Conservation (phyloP, 2,113 vertebrate genomes). For the Melospiza melodia region DNA sequence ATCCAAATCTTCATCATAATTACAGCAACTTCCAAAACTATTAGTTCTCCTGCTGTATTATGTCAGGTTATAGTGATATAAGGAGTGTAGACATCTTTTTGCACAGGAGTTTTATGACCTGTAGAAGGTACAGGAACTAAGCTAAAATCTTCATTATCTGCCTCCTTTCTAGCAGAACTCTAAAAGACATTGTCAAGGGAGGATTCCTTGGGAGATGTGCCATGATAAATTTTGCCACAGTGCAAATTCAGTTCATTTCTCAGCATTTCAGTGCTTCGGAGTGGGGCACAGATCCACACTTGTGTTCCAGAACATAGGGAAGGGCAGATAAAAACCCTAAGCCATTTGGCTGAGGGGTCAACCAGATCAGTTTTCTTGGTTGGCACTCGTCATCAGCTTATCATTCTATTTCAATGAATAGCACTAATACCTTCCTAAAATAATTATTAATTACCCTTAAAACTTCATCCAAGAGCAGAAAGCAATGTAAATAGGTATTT, state of each 20-base stretch:
- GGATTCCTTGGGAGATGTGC: not conserved
- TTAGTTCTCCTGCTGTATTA: not conserved
- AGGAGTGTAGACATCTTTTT: not conserved
- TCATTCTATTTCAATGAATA: not conserved
- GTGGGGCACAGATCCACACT: not conserved
- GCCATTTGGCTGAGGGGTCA: not conserved
- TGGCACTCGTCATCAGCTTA: fast-evolving
- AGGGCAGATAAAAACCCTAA: not conserved
- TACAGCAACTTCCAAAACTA: not conserved
- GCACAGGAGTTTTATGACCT: not conserved
- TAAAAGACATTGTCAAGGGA: not conserved
- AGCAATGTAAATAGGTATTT: not conserved
- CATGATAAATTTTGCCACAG: not conserved
- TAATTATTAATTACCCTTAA: not conserved
- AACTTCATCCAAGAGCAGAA: not conserved
- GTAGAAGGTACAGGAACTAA: not conserved
- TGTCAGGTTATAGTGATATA: not conserved
- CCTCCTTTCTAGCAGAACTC: not conserved
- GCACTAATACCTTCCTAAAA: not conserved
- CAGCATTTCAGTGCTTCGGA: not conserved
- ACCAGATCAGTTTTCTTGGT: not conserved
- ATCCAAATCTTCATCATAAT: not conserved
- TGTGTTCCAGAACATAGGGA: not conserved
- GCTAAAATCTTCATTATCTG: not conserved
- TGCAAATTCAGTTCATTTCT: not conserved